These are phyloP conservation scores for Perccottus glenii DNA, from an alignment of 2,113 vertebrate species.

Conservation along the genomic window DNA sequence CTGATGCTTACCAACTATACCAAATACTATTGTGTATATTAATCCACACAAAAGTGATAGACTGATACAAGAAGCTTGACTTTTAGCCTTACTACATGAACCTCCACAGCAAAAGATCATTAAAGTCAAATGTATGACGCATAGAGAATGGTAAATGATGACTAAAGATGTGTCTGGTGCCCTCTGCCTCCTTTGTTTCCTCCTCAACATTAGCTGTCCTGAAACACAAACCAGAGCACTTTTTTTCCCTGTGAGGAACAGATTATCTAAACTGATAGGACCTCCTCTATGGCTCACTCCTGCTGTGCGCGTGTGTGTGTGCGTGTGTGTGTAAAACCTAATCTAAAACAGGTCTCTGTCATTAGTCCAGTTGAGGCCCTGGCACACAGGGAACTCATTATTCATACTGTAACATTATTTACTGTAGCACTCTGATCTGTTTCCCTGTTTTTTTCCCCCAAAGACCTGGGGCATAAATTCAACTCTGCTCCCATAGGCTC, in stretches of 20 bases:
- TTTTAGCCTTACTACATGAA: constrained; percentile 2
- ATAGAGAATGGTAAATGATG: constrained; percentile 17
- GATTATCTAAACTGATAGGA: constrained; percentile 48
- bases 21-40: neutral
- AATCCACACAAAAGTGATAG: constrained; percentile 18
- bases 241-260: constrained; percentile 21
- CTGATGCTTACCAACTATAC: neutral
- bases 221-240: constrained; percentile 27
- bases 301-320: constrained; percentile 27
- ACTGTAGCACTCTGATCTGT: constrained; percentile 63
- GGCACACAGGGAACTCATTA: constrained; percentile 66
- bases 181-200: constrained; percentile 27
- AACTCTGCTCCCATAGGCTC: constrained; percentile 40
- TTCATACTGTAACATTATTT: constrained; percentile 76
- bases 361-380: constrained; percentile 65
- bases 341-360: constrained; percentile 74
- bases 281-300: constrained; percentile 21
- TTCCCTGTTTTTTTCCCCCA: constrained; percentile 32
- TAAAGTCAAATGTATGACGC: neutral
- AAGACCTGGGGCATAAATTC: constrained; percentile 34
- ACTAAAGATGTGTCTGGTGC: constrained; percentile 39
- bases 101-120: neutral
- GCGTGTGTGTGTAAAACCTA: constrained; percentile 51
- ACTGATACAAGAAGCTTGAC: neutral
- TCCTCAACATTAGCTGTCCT: constrained; percentile 12